A percentile compares a stretch with the other conserved stretches of the same genome.
Conservation (phyloP, 2,888 invertebrate genomes). For the Pimpla rufipes region DNA sequence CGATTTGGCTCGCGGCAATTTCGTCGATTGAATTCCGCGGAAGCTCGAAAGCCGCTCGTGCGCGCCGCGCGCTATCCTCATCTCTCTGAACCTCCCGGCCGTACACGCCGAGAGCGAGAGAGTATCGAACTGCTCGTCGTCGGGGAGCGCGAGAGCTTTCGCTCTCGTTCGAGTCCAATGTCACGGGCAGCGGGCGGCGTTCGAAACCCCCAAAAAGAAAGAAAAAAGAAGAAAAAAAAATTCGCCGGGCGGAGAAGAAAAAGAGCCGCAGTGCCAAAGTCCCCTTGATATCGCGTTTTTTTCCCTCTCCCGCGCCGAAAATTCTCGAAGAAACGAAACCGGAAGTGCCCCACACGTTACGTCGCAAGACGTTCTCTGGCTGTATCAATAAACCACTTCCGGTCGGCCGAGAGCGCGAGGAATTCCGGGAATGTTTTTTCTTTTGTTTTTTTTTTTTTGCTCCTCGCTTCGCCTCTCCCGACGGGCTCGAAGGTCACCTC, state of each 20-base stretch:
- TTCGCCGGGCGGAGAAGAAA: neutral
- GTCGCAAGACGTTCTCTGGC: constrained; percentile 59
- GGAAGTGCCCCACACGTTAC: constrained; percentile 54
- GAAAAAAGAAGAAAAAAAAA: neutral
- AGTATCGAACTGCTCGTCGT: constrained; percentile 65
- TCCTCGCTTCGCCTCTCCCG: too few species aligned
- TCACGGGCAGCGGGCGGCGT: constrained; percentile 39
- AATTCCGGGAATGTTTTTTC: constrained; percentile 14
- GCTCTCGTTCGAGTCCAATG: constrained; percentile 68
- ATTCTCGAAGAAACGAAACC: constrained; percentile 33
- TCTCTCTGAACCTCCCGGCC: too few species aligned
- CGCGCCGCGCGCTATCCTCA: too few species aligned
- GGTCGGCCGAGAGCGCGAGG: constrained; percentile 20
- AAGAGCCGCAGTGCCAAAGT: constrained; percentile 18
- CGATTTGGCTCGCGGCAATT: too few species aligned
- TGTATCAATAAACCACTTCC: constrained; percentile 65
- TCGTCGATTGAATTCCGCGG: too few species aligned
- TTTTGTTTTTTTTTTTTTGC: constrained; percentile 14
- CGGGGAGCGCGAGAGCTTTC: constrained; percentile 57
- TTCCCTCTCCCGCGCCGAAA: constrained; percentile 33
- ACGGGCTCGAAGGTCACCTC: too few species aligned
- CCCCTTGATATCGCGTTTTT: constrained; percentile 14
- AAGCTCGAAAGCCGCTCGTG: constrained; percentile 50
- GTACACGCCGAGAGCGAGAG: constrained; percentile 17
- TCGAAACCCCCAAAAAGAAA: neutral